Conservation (phyloP, 2,797 vertebrate genomes). For the Sebastes iracundus region DNA sequence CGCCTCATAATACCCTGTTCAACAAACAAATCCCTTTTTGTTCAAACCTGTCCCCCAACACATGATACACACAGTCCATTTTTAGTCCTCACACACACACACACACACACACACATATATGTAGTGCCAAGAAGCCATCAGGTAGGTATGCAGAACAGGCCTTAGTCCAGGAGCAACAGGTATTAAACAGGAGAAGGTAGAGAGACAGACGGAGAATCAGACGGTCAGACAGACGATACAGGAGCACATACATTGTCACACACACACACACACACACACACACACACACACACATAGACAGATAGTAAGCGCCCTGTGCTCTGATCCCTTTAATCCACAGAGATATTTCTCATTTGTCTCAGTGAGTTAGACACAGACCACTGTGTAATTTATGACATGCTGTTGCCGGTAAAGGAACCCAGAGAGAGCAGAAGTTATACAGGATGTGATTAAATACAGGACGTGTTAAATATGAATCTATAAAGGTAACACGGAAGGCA, state of each 20-base stretch:
- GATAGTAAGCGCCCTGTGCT: neutral
- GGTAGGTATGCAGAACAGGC: slow-evolving; percentile 47
- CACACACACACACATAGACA: slow-evolving; percentile 7
- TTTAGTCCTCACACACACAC: slow-evolving; percentile 30
- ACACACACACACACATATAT: neutral
- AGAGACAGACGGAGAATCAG: slow-evolving; percentile 2
- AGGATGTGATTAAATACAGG: too few species aligned
- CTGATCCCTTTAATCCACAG: slow-evolving; percentile 59
- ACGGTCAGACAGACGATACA: slow-evolving; percentile 26
- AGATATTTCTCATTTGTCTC: slow-evolving; percentile 63
- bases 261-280: slow-evolving; percentile 10
- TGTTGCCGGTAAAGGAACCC: neutral
- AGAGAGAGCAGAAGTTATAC: neutral
- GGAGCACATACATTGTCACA: neutral
- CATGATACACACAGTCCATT: slow-evolving; percentile 45
- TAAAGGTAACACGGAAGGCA: neutral
- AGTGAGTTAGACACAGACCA: neutral
- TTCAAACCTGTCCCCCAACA: slow-evolving; percentile 31
- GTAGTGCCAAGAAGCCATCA: slow-evolving; percentile 55
- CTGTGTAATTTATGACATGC: slow-evolving; percentile 11
- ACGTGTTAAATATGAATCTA: neutral
- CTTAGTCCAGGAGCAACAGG: slow-evolving; percentile 25
- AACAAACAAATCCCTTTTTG: slow-evolving; percentile 45
- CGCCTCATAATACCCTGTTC: neutral
- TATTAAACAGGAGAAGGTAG: slow-evolving; percentile 28